These are phyloP conservation scores for Pseudomyrmex cubaensis DNA, from an alignment of 1,140 invertebrate genomes.

Conservation along the genomic window DNA sequence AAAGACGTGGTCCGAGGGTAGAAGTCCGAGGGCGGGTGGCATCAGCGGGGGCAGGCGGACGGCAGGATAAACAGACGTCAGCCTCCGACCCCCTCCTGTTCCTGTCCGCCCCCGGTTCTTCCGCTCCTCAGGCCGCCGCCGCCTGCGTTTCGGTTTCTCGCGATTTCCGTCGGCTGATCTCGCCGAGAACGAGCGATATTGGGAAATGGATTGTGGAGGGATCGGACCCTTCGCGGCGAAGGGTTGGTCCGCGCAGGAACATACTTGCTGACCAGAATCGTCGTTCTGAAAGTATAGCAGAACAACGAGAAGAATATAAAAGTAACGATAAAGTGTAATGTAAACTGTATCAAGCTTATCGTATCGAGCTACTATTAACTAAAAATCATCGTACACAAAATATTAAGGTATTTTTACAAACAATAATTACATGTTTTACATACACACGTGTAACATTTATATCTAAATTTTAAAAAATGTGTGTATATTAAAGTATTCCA, in stretches of 20 bases:
- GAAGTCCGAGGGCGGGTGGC: constrained; percentile 85
- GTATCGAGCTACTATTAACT: background rate
- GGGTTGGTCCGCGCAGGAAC: constrained; percentile 80
- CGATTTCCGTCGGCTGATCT: constrained; percentile 70
- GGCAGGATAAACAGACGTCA: constrained; percentile 83
- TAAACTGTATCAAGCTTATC: background rate
- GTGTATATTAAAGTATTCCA: background rate
- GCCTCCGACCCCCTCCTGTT: constrained; percentile 83
- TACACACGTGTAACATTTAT: too few relatives aligned
- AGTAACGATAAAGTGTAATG: background rate
- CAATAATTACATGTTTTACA: too few relatives aligned
- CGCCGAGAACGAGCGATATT: constrained; percentile 71
- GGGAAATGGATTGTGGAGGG: constrained; percentile 73
- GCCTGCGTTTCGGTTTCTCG: constrained; percentile 83
- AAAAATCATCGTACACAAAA: too few relatives aligned
- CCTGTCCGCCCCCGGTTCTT: constrained; percentile 84
- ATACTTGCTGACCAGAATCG: constrained; percentile 78
- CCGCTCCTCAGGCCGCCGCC: constrained; percentile 84
- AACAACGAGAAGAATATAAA: constrained; percentile 70
- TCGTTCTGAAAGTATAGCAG: constrained; percentile 81
- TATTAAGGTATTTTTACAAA: too few relatives aligned
- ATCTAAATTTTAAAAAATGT: too few relatives aligned
- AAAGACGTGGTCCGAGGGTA: constrained; percentile 85
- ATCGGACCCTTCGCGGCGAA: constrained; percentile 74
- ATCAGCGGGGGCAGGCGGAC: constrained; percentile 84